Base-by-base conservation (phyloP, 2,888 invertebrate genomes). In the Holacanthella duospinosa region DNA sequence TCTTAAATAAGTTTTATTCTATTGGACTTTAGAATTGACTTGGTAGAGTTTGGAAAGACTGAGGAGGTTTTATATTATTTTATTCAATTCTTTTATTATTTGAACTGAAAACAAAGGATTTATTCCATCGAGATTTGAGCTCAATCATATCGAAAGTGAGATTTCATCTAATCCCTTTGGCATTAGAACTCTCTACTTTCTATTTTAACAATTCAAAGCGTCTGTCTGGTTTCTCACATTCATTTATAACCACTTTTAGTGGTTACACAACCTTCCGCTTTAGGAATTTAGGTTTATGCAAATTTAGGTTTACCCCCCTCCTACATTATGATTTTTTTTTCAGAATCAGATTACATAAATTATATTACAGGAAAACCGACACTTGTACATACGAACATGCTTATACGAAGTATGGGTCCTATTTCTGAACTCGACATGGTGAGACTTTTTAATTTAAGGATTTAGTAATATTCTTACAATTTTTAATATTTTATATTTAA, bases 361-460 rank as follows among this genome's bases (percentile, higher is more conserved):
- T 16, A 9, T 6, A 36, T n/a, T 80, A 54, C 78, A 91, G 90
- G 89, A 53, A 81, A 84, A 65, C 90, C 92, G 1, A 92, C 92
- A 0, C 82, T 89, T 21, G 88, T 93, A 24, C 84, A 86, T 75
- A 91, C 92, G 0, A 93, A 92, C 76, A 90, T 93, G 75, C 78
- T 92, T 60, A 92, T 93, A 72, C 81, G 91, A 71, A 91, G 91
- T 75, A 92, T 93, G 91, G 92, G 92, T 0, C 92, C 92, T 0
- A 86, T 93, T 2, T 91, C 91, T 0, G 93, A 93, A 75, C 80
- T 91, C 29, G 90, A 91, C 74, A 93, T 93, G 92, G 89, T 88
- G 78, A 80, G 80, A 72, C 25, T 21, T 60, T 16, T 21, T 28
- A 12, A 36, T 57, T 44, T 43, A 21, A n/a, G 27, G 27, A 28